These are phyloP conservation scores for Anthophora plumipes DNA, from an alignment of 2,888 invertebrate genomes.

Conservation along the genomic window DNA sequence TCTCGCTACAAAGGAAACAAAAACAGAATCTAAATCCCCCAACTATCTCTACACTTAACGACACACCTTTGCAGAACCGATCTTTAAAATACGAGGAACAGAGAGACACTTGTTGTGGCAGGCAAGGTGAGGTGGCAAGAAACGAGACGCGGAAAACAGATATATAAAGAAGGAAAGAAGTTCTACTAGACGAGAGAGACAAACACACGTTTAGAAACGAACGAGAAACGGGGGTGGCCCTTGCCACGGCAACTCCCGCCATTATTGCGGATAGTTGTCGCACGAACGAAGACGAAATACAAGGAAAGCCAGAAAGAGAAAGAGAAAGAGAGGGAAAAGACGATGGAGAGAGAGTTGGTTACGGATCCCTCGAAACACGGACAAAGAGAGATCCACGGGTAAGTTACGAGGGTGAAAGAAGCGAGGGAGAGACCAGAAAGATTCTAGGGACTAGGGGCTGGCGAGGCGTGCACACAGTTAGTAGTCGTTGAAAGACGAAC, in stretches of 20 bases:
- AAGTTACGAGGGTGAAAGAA: slow-evolving; percentile 35
- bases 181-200: slow-evolving; percentile 3
- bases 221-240: slow-evolving; percentile 7
- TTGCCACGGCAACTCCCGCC: slow-evolving; percentile 6
- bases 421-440: slow-evolving; percentile 41
- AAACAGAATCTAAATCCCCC: not conserved
- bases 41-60: not conserved
- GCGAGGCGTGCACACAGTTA: slow-evolving; percentile 50
- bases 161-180: not conserved
- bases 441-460: slow-evolving; percentile 54
- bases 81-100: not conserved
- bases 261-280: slow-evolving; percentile 40
- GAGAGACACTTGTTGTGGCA: not conserved
- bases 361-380: slow-evolving; percentile 36
- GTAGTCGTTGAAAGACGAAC: slow-evolving; percentile 65
- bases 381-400: slow-evolving; percentile 31
- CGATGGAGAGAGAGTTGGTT: slow-evolving; percentile 19
- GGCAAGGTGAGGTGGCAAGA: not conserved
- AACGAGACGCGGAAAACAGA: not conserved
- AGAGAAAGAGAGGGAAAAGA: slow-evolving; percentile 7
- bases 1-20: no score
- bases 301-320: slow-evolving; percentile 6
- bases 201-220: slow-evolving; percentile 24
- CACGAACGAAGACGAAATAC: slow-evolving; percentile 54
- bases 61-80: not conserved